These are phyloP conservation scores for Melangyna quadrimaculata DNA, from an alignment of 2,888 invertebrate species.

Conservation along the genomic window DNA sequence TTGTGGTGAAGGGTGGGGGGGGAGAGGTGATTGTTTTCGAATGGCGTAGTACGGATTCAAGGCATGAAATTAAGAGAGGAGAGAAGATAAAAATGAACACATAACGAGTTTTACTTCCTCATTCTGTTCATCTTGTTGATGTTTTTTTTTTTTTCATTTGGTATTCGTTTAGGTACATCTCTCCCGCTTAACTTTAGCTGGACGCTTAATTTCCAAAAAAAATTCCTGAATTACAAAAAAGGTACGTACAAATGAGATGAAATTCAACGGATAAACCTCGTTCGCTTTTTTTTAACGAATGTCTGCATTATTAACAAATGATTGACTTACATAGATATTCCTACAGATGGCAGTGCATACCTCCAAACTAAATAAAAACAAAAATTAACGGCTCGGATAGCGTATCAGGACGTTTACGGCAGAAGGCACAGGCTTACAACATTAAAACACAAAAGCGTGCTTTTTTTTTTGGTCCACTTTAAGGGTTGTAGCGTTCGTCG, in stretches of 20 bases:
- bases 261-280: slow-evolving; percentile 36
- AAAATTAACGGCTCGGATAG: not conserved
- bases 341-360: not conserved
- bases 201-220: not conserved
- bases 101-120: slow-evolving; percentile 43
- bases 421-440: slow-evolving; percentile 34
- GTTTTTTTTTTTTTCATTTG: not conserved
- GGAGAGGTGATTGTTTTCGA: not conserved
- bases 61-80: slow-evolving; percentile 24
- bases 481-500: no score
- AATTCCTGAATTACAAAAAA: slow-evolving; percentile 11
- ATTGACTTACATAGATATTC: slow-evolving; percentile 42
- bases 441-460: not conserved
- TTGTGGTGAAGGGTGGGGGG: no score
- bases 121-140: slow-evolving; percentile 11
- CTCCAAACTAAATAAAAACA: not conserved
- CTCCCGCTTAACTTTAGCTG: slow-evolving; percentile 25
- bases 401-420: slow-evolving; percentile 32
- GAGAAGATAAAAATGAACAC: slow-evolving; percentile 60
- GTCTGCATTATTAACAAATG: slow-evolving; percentile 49
- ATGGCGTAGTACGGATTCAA: not conserved
- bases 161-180: not conserved
- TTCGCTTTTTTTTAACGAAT: slow-evolving; percentile 6
- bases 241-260: slow-evolving; percentile 55
- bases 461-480: not conserved